Percentiles rank a stretch among this genome's conserved stretches.
Conservation (phyloP, 35 echinoderm and acorn worm genomes). For the Ophiothrix spiculata region DNA sequence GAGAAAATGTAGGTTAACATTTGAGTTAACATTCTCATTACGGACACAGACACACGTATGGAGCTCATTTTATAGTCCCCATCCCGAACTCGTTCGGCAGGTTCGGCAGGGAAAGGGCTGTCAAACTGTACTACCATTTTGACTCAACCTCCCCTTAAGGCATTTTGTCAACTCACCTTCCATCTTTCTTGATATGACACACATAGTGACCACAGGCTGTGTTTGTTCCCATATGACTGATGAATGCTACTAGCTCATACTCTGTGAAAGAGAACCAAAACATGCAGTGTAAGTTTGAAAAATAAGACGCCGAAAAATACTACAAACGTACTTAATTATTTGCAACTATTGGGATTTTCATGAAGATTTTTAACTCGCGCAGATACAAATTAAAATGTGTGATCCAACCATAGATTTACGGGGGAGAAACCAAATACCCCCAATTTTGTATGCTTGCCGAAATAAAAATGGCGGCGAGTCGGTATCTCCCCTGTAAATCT, state of each 20-base stretch:
- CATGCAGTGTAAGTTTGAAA: neutral
- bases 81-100: too few relatives aligned
- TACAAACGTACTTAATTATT: neutral
- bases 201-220: conserved; percentile 97
- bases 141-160: too few relatives aligned
- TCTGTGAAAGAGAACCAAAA: conserved; percentile 57
- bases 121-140: too few relatives aligned
- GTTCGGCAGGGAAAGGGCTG: too few relatives aligned
- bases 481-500: too few relatives aligned
- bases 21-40: too few relatives aligned
- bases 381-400: neutral
- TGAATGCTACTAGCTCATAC: conserved; percentile 84
- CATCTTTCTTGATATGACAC: conserved; percentile 85
- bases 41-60: too few relatives aligned
- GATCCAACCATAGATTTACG: neutral
- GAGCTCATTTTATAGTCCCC: too few relatives aligned
- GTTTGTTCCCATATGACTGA: conserved; percentile 96
- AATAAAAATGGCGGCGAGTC: too few relatives aligned
- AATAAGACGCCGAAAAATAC: neutral
- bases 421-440: neutral
- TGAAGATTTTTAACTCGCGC: neutral
- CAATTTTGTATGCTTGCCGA: too few relatives aligned
- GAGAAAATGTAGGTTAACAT: too few relatives aligned
- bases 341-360: neutral
- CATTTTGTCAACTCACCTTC: conserved; percentile 22